Conservation (phyloP, 2,888 invertebrate species). For the Ptychoptera albimana region DNA sequence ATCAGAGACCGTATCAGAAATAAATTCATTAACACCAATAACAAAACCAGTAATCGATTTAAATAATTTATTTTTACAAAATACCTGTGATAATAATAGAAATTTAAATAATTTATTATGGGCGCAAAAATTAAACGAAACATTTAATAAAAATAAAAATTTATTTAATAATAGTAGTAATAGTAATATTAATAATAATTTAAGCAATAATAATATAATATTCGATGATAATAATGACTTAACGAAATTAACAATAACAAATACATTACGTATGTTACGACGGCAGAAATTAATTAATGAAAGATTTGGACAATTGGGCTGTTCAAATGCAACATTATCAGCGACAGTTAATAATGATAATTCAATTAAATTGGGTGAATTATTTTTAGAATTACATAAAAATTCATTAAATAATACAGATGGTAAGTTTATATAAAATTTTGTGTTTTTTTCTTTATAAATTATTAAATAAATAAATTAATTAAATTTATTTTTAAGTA, state of each 20-base stretch:
- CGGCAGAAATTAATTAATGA: not conserved
- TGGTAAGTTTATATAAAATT: not conserved
- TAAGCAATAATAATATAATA: not conserved
- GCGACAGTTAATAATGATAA: not conserved
- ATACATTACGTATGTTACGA: too few species aligned
- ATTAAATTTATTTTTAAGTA: constrained; percentile 1
- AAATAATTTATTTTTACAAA: constrained; percentile 2
- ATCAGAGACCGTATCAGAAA: not conserved
- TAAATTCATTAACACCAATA: not conserved
- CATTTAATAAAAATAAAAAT: too few species aligned
- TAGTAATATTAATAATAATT: not conserved
- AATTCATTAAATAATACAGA: not conserved
- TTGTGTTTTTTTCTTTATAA: too few species aligned
- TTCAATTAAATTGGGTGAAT: not conserved
- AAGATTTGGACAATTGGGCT: not conserved
- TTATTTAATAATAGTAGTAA: not conserved
- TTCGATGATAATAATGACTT: not conserved
- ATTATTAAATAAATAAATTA: too few species aligned
- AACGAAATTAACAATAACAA: not conserved
- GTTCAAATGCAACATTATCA: not conserved
- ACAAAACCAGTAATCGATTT: not conserved
- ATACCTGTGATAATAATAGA: constrained; percentile 5
- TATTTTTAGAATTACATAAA: not conserved
- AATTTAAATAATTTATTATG: not conserved
- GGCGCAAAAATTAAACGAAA: too few species aligned